Conservation (phyloP, 1,140 invertebrate species). For the Leptopilina boulardi region DNA sequence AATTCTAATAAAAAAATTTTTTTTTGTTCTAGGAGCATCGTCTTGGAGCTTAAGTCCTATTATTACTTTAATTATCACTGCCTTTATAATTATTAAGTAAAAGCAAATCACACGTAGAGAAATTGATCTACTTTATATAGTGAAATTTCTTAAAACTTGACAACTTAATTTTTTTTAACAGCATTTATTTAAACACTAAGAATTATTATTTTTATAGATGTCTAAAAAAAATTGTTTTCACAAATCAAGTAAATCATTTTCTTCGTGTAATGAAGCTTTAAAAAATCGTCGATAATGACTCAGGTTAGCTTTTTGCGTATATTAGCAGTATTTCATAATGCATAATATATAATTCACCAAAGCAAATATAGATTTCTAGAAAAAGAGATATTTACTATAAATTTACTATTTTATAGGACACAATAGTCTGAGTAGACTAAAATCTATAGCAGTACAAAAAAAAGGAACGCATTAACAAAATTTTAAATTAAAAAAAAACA, state of each 20-base stretch:
- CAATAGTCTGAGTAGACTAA: neutral
- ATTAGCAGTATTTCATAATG: neutral
- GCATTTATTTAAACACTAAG: no score
- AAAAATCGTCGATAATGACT: slow-evolving; percentile 1
- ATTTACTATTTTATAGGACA: neutral
- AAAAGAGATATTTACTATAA: neutral
- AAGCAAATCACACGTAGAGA: neutral
- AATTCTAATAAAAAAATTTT: neutral
- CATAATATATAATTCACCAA: neutral
- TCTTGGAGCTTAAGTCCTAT: slow-evolving; percentile 31
- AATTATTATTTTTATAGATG: no score
- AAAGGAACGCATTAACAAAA: neutral
- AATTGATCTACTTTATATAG: neutral
- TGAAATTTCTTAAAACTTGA: neutral
- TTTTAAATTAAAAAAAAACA: neutral
- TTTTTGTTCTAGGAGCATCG: slow-evolving; percentile 40
- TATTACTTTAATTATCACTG: slow-evolving; percentile 25
- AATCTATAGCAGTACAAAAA: neutral
- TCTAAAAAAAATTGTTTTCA: neutral
- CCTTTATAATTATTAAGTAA: slow-evolving; percentile 34
- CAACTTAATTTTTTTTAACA: no score
- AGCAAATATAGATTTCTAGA: neutral
- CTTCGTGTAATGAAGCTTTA: neutral
- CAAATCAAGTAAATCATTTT: neutral
- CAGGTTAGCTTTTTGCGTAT: neutral